Evolutionary conservation across 2,113 vertebrate species (phyloP).

Genomic region (Benitochromis conjunctus): DNA sequence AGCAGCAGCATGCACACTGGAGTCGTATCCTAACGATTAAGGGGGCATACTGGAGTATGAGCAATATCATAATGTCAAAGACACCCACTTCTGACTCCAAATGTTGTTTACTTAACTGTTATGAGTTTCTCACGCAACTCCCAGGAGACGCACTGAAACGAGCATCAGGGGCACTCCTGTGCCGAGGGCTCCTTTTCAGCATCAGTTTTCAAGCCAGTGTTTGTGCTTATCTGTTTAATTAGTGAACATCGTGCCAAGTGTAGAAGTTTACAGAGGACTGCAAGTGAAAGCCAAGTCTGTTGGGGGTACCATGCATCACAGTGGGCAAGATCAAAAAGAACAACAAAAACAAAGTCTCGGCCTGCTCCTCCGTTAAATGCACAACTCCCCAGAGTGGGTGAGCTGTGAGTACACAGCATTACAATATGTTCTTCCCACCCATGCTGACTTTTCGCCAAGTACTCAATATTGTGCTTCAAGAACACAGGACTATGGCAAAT

Average conservation of each 20-base stretch:
- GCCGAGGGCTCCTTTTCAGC: not conserved
- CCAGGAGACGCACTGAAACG: not conserved
- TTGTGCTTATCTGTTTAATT: conserved; percentile 41
- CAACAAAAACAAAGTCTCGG: conserved; percentile 14
- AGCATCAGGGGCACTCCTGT: not conserved
- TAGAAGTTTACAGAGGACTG: conserved; percentile 34
- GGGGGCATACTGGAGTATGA: not conserved
- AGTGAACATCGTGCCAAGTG: conserved; percentile 37
- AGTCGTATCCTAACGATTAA: not conserved
- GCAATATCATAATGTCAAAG: not conserved
- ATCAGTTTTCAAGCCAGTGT: conserved; percentile 6
- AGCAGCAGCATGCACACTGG: not conserved
- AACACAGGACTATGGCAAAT: conserved; percentile 2
- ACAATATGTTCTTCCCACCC: conserved; percentile 36
- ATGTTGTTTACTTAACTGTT: conserved; percentile 37
- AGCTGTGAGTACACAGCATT: not conserved
- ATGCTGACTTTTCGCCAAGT: conserved; percentile 10
- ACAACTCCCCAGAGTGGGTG: conserved; percentile 20
- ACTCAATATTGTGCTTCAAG: conserved; percentile 6
- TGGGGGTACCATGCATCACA: conserved; percentile 26
- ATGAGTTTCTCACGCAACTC: conserved; percentile 9
- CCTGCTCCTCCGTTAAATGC: conserved; percentile 20
- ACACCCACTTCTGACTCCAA: not conserved
- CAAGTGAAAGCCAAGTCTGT: conserved; percentile 38
- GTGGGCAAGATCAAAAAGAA: conserved; percentile 36